Base-by-base conservation (phyloP, 2,888 invertebrate species). In the Diogma glabrata region DNA sequence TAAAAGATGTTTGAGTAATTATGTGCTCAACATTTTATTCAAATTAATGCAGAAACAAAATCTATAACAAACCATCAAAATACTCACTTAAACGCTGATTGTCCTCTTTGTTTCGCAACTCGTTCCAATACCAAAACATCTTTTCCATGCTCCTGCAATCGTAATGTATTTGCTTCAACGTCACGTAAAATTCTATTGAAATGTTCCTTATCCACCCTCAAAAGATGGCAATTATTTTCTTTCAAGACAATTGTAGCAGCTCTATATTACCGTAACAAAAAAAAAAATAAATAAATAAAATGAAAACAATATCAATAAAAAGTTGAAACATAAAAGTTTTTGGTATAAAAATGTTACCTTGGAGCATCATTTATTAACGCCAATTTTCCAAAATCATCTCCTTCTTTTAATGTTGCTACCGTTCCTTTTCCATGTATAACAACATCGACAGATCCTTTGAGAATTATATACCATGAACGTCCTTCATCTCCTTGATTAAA, bases 401-500 rank as follows among this genome's bases (percentile, higher is more conserved):
- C 87, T 69, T 87, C 87, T 64, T 84, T 82, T 33, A 89, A 72
- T 40, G 83, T 83, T 58, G 85, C 86, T 28, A 89, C 87, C 12
- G 84, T 80, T 47, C 88, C 88, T 74, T 88, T 88, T 54, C 87
- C 87, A 65, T 85, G 82, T 58, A 88, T 87, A 57, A 84, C 84
- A 52, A 89, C 88, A 66, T 87, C 86, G 43, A 89, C 88, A 6
- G 86, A 86, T 43, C 88, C 89, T 61, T 82, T 78, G 51, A 88
- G 75, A 57, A 89, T 80, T 57, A 89, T 86, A 68, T 87, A 89
- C 88, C 88, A 89, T 43, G 84, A 85, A 59, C 82, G 78, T 47
- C 87, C 88, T 65, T 85, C 84, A 66, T 88, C 87, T 46, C 89
- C 88, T 73, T 89, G 86, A 67, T 84, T 84, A 67, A 87, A 87